phyloP scores from a whole-genome alignment of 37 sponge, comb jelly and placozoan genomes.

The Chondrosia reniformis region DNA sequence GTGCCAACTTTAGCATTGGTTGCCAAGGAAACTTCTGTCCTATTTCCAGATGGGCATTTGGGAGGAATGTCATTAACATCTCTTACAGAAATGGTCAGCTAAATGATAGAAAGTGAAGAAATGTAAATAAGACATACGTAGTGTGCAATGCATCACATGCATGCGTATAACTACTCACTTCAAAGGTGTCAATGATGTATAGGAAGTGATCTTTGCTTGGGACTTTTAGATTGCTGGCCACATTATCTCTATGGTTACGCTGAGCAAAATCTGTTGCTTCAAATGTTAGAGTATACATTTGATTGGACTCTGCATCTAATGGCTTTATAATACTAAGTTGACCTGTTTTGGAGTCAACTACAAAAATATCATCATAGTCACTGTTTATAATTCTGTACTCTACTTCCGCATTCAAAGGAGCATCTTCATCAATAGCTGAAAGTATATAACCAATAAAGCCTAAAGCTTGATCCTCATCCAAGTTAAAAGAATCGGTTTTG shows the following conservation, averaged over 20 bases:
- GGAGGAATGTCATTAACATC: conserved; percentile 13
- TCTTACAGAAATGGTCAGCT: conserved; percentile 2
- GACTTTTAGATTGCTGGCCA: not conserved
- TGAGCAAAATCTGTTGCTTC: conserved; percentile 21
- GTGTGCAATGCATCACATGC: not conserved
- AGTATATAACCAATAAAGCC: conserved; percentile 9
- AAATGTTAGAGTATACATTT: not conserved
- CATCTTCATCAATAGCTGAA: conserved; percentile 27
- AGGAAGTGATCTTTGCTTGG: conserved; percentile 5
- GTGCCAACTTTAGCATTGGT: conserved; percentile 7
- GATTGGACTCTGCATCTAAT: conserved; percentile 17
- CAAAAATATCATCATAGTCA: conserved; percentile 10
- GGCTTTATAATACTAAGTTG: not conserved
- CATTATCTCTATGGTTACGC: not conserved
- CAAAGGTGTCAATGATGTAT: not conserved
- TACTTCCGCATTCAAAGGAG: conserved; percentile 23
- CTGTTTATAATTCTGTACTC: conserved; percentile 5
- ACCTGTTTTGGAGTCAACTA: conserved; percentile 29
- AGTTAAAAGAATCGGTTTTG: not conserved
- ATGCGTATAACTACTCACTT: not conserved
- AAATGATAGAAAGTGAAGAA: not conserved
- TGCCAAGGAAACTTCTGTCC: not conserved
- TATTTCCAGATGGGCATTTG: not conserved
- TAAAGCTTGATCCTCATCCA: not conserved
- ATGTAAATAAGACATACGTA: not conserved